These are phyloP conservation scores for Tachuris rubrigastra DNA, from an alignment of 2,113 vertebrate genomes.

Conservation along the genomic window DNA sequence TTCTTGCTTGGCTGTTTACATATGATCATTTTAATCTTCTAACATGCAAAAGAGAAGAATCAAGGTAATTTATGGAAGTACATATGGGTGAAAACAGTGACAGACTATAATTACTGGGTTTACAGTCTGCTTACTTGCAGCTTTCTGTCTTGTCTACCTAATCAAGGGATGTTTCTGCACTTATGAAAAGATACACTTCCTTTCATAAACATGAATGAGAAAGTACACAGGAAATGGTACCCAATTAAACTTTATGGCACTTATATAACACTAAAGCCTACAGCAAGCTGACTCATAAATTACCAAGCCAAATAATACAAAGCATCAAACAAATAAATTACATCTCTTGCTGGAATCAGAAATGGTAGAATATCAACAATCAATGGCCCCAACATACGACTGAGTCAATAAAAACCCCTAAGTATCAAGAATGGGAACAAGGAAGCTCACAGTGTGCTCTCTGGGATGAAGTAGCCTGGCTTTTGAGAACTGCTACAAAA, in stretches of 20 bases:
- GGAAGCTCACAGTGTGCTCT: not conserved
- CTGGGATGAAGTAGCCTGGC: not conserved
- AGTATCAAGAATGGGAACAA: not conserved
- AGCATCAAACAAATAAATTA: conserved; percentile 1
- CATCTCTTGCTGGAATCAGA: not conserved
- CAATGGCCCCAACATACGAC: not conserved
- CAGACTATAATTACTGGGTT: not conserved
- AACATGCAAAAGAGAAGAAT: not conserved
- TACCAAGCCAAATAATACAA: not conserved
- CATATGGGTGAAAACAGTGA: not conserved
- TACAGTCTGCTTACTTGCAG: not conserved
- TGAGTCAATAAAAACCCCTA: rapidly evolving
- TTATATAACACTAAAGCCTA: not conserved
- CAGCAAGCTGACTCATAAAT: conserved; percentile 7
- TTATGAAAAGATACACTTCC: not conserved
- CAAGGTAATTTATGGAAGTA: not conserved
- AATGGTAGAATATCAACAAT: not conserved
- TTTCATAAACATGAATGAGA: not conserved
- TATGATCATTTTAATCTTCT: not conserved
- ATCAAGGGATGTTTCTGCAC: not conserved
- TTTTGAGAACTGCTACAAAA: not conserved
- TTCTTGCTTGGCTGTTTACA: not conserved
- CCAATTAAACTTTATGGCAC: conserved; percentile 17
- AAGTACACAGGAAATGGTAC: conserved; percentile 25
- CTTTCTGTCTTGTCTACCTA: not conserved